Base-by-base conservation (phyloP, 2,797 vertebrate species). In the Ctenopoma kingsleyae region DNA sequence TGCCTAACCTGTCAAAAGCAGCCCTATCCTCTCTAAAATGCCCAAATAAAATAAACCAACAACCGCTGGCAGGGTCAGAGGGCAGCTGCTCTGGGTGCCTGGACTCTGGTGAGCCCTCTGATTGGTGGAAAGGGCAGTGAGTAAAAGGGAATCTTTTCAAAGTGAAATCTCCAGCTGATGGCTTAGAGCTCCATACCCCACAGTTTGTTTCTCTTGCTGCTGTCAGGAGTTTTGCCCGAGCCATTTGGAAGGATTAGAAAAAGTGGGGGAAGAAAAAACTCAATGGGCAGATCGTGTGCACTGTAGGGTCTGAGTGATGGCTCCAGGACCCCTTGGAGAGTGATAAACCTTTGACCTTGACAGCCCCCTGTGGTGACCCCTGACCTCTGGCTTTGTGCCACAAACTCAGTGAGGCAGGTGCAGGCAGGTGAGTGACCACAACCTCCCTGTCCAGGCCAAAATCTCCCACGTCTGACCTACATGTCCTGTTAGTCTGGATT, bases 191-290 rank as follows among this genome's bases (percentile, higher is more conserved):
- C 81, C 81, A 89, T 88, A 90, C 91, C 85, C 86, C 93, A 91
- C 89, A 84, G 91, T 90, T 91, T 89, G 89, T 87, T 91, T 90
- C 90, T 85, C 89, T 90, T 65, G 83, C 92, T 92, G 90, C 92
- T 92, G 93, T 93, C 89, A 90, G 89, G 89, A 89, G 86, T 91
- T 90, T 91, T 80, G 88, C 88, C 84, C 9, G 83, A 93, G 93
- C 93, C 93, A 94, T 95, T 95, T 94, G 93, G 93, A 95, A 89
- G 93, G 93, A 94, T 95, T 95, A 94, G 84, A 91, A 90, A 91
- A 92, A 86, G 82, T 71, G 84, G 78, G 87, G 85, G 83, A 74
- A 81, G 85, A 67, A 73, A 66, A 89, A 83, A 79, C 53, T 78
- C 74, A 58, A 82, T 75, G 80, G 77, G 86, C 83, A 85, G 86